These are phyloP conservation scores for Rynchops niger DNA, from an alignment of 2,113 vertebrate genomes.

Conservation along the genomic window DNA sequence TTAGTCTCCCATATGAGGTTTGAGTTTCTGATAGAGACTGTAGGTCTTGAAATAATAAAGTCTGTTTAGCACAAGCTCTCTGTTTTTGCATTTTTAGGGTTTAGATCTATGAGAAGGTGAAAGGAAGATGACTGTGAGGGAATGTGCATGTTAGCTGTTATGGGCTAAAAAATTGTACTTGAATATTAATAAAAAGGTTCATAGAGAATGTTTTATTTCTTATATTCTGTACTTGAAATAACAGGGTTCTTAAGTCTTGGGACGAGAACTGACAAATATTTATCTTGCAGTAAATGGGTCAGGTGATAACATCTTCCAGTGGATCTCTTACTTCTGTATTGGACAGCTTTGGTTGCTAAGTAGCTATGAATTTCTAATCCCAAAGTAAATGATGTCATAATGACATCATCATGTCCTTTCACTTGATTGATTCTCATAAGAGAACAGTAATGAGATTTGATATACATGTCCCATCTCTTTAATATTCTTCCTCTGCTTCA, in stretches of 20 bases:
- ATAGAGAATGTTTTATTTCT: not conserved
- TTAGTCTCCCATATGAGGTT: not conserved
- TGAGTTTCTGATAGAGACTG: not conserved
- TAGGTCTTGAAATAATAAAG: not conserved
- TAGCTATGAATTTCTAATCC: conserved; percentile 67
- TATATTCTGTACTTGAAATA: not conserved
- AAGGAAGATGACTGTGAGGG: not conserved
- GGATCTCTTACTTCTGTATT: conserved; percentile 18
- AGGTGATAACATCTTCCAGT: conserved; percentile 31
- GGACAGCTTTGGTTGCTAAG: conserved; percentile 51
- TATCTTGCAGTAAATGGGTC: conserved; percentile 26
- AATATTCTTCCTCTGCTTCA: conserved; percentile 66
- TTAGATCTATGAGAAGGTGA: not conserved
- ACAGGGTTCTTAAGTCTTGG: not conserved
- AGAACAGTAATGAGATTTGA: conserved; percentile 72
- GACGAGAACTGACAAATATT: not conserved
- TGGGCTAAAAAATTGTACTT: not conserved
- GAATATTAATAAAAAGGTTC: not conserved
- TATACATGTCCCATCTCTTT: conserved; percentile 69
- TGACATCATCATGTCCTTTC: conserved; percentile 62
- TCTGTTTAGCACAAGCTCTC: not conserved
- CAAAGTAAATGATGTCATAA: conserved; percentile 66
- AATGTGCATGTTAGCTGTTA: rapidly evolving
- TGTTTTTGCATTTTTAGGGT: not conserved
- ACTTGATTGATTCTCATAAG: conserved; percentile 64